These are phyloP conservation scores for Papilio polytes DNA, from an alignment of 1,140 invertebrate genomes.

Conservation along the genomic window DNA sequence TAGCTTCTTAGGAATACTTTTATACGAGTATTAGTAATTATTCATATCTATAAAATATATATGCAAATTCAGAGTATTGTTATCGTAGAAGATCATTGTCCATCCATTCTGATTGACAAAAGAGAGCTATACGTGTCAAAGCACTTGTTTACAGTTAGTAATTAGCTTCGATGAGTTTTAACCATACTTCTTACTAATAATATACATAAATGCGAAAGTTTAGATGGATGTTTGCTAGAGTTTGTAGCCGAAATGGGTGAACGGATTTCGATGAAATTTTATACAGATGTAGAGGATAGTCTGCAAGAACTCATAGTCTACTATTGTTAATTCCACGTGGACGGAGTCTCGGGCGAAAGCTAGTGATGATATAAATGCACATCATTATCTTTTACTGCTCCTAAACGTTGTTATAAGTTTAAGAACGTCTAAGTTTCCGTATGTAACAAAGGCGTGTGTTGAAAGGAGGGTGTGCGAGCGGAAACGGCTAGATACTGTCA, in stretches of 20 bases:
- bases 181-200: not conserved
- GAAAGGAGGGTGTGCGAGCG: slow-evolving; percentile 53
- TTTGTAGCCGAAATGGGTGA: too few species aligned
- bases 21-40: not conserved
- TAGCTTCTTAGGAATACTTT: not conserved
- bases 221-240: too few species aligned
- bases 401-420: slow-evolving; percentile 14
- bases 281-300: too few species aligned
- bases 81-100: too few species aligned
- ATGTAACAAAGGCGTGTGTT: slow-evolving; percentile 13
- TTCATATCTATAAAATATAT: not conserved
- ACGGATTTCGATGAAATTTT: too few species aligned
- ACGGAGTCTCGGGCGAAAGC: too few species aligned
- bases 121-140: not conserved
- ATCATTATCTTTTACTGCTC: not conserved
- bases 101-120: not conserved
- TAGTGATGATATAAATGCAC: not conserved
- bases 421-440: slow-evolving; percentile 15
- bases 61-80: not conserved
- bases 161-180: not conserved
- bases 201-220: too few species aligned
- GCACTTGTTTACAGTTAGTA: not conserved
- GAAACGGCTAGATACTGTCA: slow-evolving; percentile 76
- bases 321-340: too few species aligned
- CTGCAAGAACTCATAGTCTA: too few species aligned